phyloP scores from a whole-genome alignment of 2,888 invertebrate genomes.

The Xanthorhoe designata region DNA sequence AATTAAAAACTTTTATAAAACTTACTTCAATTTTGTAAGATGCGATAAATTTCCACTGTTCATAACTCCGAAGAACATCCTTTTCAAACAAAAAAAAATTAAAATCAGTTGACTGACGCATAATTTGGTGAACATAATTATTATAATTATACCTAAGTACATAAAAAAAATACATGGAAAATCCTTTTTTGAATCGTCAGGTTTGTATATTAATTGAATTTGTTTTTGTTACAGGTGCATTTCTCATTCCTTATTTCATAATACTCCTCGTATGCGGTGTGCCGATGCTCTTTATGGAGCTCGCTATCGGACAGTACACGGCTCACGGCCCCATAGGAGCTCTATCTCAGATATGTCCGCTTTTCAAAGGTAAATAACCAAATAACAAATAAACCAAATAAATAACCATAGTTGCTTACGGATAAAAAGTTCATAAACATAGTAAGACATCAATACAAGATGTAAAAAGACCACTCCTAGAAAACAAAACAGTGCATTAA shows the following conservation, averaged over 20 bases:
- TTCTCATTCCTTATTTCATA: constrained; percentile 97
- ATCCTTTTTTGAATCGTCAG: no score
- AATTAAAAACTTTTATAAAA: no score
- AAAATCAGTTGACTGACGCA: no score
- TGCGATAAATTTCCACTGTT: no score
- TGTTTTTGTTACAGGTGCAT: constrained; percentile 90
- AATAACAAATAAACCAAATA: no score
- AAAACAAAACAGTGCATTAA: constrained; percentile 8
- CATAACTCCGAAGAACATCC: no score
- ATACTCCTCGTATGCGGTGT: constrained; percentile 96
- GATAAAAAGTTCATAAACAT: neutral
- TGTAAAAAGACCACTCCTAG: neutral
- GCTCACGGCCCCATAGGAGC: constrained; percentile 97
- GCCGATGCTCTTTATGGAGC: constrained; percentile 97
- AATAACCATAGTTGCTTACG: neutral
- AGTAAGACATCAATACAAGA: neutral
- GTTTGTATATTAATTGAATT: neutral
- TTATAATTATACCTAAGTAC: no score
- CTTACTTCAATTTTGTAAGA: no score
- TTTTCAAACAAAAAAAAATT: no score
- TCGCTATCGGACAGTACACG: constrained; percentile 96
- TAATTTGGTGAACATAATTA: no score
- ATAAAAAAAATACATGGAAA: no score
- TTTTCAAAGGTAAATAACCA: constrained; percentile 96
- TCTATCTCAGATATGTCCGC: constrained; percentile 95